Evolutionary conservation across 2,113 vertebrate species (phyloP), one percentile per base, ranked within the genome.

Genomic region (Osmerus mordax): DNA sequence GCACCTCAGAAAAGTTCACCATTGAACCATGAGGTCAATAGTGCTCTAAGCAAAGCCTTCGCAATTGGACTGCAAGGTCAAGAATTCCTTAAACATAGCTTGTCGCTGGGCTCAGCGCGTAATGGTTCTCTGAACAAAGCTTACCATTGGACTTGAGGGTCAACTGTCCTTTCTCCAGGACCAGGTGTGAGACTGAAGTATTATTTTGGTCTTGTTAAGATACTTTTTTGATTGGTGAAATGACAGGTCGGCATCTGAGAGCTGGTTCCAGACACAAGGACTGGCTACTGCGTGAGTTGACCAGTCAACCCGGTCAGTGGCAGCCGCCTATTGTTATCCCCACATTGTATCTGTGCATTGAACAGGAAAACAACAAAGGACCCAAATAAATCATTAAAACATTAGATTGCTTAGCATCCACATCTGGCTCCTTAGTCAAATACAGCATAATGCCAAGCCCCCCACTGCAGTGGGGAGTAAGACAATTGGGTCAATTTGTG

Each of bases 401-500:
- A 73, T 79, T 78, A 68, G 85, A 82, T 84, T 81, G 72, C 82
- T 82, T 36, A 71, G 86, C 86, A 77, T 89, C 82, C 80, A 84
- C 86, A 87, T 86, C 85, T 87, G 89, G 89, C 87, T 87, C 80
- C 69, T 83, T 82, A 78, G 84, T 85, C 81, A 87, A 83, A 81
- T n/a, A 76, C 58, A 65, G 78, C 81, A 78, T 75, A 36, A 70
- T 62, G 85, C 76, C 67, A 74, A 77, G 5, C 72, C 78, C 75
- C 84, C 86, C 83, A 85, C 84, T 86, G 78, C 75, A 67, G 72
- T 52, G 52, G 73, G 77, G 73, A 78, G 74, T 73, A 76, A 76
- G 77, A 87, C 81, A 88, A 89, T 85, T 89, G 84, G 88, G 87
- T 89, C 87, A 90, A 87, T 86, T 89, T 87, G 89, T 83, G 81